Conservation (phyloP, 2,113 vertebrate species). For the Petaurus breviceps region DNA sequence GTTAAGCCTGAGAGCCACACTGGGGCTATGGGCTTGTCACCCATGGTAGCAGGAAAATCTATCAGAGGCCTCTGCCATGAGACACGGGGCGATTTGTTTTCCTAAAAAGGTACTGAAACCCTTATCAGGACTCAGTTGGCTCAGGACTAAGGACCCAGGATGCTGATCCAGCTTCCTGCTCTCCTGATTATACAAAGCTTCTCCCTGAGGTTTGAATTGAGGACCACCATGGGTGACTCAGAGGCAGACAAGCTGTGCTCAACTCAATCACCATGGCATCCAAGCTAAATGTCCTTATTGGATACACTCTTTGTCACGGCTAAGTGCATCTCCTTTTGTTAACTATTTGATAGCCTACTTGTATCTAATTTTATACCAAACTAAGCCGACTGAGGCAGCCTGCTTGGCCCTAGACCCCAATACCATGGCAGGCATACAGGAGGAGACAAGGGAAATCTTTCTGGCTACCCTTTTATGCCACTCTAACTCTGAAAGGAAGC, state of each 20-base stretch:
- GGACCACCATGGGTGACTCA: not conserved
- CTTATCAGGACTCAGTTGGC: not conserved
- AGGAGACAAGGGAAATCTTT: not conserved
- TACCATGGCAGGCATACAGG: not conserved
- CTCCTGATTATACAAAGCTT: not conserved
- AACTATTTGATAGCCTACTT: not conserved
- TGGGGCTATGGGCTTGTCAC: not conserved
- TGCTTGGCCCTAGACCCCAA: not conserved
- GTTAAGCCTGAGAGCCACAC: not conserved
- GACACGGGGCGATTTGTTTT: not conserved
- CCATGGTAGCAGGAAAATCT: not conserved
- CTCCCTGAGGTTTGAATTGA: not conserved
- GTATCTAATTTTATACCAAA: not conserved
- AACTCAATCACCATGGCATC: not conserved
- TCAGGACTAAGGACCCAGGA: not conserved
- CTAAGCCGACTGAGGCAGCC: not conserved
- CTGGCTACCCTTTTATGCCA: not conserved
- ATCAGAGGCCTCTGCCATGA: not conserved
- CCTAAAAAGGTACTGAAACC: not conserved
- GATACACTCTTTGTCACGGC: not conserved
- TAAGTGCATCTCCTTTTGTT: not conserved
- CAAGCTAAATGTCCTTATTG: not conserved
- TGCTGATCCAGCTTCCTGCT: not conserved
- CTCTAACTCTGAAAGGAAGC: not conserved
- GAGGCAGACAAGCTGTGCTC: not conserved